A percentile compares a stretch with the other conserved stretches of the same genome.
phyloP scores from a whole-genome alignment of 2,797 vertebrate species.

The Rhinatrema bivittatum region DNA sequence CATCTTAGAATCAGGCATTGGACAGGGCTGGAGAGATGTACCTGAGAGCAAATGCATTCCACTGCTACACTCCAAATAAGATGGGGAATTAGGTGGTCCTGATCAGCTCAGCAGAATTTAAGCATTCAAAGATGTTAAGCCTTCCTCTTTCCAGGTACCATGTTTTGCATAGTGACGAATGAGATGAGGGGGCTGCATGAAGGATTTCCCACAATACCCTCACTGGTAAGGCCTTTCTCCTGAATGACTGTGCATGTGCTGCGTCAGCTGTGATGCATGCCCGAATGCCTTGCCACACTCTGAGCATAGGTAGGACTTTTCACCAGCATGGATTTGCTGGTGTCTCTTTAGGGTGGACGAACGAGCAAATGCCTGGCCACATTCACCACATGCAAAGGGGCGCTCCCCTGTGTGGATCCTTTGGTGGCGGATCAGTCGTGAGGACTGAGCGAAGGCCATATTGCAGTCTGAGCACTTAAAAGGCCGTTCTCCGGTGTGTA shows the following conservation, averaged over 20 bases:
- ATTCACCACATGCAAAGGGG: slow-evolving; percentile 35
- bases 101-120: too few relatives aligned
- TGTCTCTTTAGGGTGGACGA: slow-evolving; percentile 44
- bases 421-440: slow-evolving; percentile 74
- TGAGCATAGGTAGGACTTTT: slow-evolving; percentile 53
- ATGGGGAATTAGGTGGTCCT: too few relatives aligned
- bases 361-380: slow-evolving; percentile 50
- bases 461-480: slow-evolving; percentile 69
- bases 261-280: slow-evolving; percentile 45
- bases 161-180: slow-evolving; percentile 13
- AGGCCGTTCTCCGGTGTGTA: slow-evolving; percentile 25
- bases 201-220: slow-evolving; percentile 15
- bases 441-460: slow-evolving; percentile 68
- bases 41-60: too few relatives aligned
- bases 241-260: slow-evolving; percentile 45
- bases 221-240: slow-evolving; percentile 11
- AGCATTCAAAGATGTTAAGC: too few relatives aligned
- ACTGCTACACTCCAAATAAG: too few relatives aligned
- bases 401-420: too few relatives aligned
- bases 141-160: not conserved
- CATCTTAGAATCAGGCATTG: too few relatives aligned
- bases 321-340: slow-evolving; percentile 46
- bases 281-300: slow-evolving; percentile 51
- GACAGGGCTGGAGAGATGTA: too few relatives aligned
- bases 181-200: slow-evolving; percentile 16